These are phyloP conservation scores for Hylomyscus alleni DNA, from an alignment of 2,797 vertebrate genomes.

Conservation along the genomic window DNA sequence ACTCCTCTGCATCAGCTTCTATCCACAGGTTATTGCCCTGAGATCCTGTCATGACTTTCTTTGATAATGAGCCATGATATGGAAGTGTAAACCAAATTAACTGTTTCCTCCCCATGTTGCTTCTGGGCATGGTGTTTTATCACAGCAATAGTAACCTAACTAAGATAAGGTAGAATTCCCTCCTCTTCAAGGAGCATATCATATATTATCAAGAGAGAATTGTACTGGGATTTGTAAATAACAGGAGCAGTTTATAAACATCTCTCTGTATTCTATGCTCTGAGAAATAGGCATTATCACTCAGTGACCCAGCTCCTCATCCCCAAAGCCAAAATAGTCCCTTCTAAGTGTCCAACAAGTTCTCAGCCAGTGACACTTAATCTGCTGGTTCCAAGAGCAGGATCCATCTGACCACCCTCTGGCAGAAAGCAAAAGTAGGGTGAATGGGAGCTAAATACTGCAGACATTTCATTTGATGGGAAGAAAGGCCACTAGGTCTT, in stretches of 20 bases:
- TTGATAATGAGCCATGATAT: background rate
- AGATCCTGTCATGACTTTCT: background rate
- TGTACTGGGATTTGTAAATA: background rate
- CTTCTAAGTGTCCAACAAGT: background rate
- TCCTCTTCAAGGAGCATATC: background rate
- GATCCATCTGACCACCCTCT: background rate
- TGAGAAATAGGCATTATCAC: background rate
- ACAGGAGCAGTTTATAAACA: background rate
- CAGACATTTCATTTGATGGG: background rate
- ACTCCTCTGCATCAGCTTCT: background rate
- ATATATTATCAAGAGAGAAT: background rate
- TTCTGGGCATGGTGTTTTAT: background rate
- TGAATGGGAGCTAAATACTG: background rate
- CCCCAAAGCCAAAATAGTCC: background rate
- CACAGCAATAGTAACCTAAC: background rate
- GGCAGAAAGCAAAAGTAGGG: background rate
- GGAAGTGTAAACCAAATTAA: background rate
- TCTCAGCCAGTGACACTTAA: background rate
- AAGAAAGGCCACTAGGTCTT: conserved; percentile 21
- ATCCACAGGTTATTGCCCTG: background rate
- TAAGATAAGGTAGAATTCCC: background rate
- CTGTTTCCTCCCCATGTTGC: background rate
- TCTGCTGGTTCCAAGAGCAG: background rate
- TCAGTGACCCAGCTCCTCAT: too few relatives aligned
- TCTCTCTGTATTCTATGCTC: background rate